These are phyloP conservation scores for Geophilus truncorum DNA, from an alignment of 2,888 invertebrate genomes.

Conservation along the genomic window DNA sequence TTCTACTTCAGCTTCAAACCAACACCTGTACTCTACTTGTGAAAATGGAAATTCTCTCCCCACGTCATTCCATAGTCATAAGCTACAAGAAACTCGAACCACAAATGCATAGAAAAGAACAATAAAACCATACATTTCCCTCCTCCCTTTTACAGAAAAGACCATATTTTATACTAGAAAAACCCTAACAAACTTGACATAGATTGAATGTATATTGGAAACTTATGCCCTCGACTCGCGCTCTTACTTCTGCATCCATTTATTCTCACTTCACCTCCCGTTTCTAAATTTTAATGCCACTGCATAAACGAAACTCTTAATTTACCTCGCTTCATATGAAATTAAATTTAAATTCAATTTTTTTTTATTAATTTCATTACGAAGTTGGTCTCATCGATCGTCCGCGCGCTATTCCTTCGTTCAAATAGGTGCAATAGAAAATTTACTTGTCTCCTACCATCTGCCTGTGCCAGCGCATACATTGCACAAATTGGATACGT, in stretches of 20 bases:
- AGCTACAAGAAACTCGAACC: neutral
- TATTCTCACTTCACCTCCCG: neutral
- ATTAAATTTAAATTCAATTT: no score
- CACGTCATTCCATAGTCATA: neutral
- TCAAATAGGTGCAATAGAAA: no score
- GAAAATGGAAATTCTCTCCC: conserved; percentile 9
- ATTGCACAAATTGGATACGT: neutral
- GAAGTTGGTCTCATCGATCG: no score
- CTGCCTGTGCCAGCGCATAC: neutral
- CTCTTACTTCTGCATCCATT: neutral
- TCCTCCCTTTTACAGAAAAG: neutral
- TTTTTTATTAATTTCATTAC: no score
- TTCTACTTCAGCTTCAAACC: neutral
- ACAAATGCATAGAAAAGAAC: neutral
- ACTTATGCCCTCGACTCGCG: neutral
- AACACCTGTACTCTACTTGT: conserved; percentile 16
- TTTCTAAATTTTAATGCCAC: neutral
- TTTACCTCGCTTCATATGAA: no score
- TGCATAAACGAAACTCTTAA: no score
- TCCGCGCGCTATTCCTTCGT: no score
- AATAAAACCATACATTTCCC: neutral
- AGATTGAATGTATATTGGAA: neutral
- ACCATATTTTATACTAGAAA: neutral
- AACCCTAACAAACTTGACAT: neutral
- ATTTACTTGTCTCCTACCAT: no score